These are phyloP conservation scores for Phymorhynchus buccinoides DNA, from an alignment of 1,140 invertebrate species.

Conservation along the genomic window DNA sequence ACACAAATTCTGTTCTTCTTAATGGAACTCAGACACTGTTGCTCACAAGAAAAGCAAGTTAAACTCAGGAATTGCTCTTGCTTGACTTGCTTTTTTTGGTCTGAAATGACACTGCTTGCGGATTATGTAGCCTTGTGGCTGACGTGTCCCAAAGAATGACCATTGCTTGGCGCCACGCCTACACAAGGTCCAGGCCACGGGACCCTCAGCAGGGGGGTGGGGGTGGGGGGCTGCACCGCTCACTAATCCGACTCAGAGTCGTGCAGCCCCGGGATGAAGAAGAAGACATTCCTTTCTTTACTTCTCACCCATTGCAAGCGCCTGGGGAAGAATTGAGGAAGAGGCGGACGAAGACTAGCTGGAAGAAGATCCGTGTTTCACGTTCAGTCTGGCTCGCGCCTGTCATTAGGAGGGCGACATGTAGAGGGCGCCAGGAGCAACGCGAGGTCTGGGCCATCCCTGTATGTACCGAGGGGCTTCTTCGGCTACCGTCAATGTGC, in stretches of 20 bases:
- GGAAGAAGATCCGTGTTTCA: neutral
- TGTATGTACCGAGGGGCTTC: neutral
- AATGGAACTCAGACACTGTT: too few relatives aligned
- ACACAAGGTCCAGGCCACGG: neutral
- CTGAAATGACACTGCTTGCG: too few relatives aligned
- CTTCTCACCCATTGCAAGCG: too few relatives aligned
- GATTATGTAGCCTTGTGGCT: neutral
- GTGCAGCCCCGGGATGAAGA: too few relatives aligned
- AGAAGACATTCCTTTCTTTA: too few relatives aligned
- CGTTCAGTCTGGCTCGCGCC: neutral
- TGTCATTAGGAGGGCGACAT: neutral
- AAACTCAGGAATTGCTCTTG: too few relatives aligned
- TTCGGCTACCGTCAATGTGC: too few relatives aligned
- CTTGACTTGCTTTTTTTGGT: too few relatives aligned
- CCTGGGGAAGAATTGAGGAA: neutral
- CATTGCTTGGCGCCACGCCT: neutral
- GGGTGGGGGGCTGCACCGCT: too few relatives aligned
- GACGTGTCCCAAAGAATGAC: neutral
- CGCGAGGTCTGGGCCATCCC: neutral
- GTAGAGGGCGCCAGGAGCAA: neutral
- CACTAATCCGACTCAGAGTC: too few relatives aligned
- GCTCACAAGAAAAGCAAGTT: too few relatives aligned
- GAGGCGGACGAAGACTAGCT: neutral
- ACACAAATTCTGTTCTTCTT: too few relatives aligned
- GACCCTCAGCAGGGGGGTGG: neutral